Percentiles rank a stretch among this genome's conserved stretches.
These are phyloP conservation scores for Sarcophaga bullata DNA, from an alignment of 1,140 invertebrate species.

Conservation along the genomic window DNA sequence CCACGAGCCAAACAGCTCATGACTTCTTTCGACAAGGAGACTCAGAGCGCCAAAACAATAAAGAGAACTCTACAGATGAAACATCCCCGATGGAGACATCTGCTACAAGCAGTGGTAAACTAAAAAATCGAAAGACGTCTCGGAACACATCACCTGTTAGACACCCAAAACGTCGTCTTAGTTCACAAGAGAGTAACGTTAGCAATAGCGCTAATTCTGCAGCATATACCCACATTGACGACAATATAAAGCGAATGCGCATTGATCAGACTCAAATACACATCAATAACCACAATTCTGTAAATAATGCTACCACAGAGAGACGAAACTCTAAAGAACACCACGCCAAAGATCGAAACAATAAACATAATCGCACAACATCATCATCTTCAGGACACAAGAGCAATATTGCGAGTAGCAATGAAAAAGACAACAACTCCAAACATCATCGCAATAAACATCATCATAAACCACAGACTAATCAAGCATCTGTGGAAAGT, in stretches of 20 bases:
- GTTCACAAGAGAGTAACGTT: conserved; percentile 78
- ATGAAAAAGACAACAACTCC: conserved; percentile 27
- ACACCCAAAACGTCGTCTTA: conserved; percentile 77
- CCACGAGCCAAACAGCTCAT: background rate
- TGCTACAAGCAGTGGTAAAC: conserved; percentile 46
- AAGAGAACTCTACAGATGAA: conserved; percentile 54
- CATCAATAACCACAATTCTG: conserved; percentile 20
- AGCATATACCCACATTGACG: conserved; percentile 61
- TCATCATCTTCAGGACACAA: conserved; percentile 17
- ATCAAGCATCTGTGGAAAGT: background rate
- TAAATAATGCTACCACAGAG: conserved; percentile 68
- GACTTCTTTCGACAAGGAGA: conserved; percentile 39
- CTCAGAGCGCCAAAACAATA: conserved; percentile 57
- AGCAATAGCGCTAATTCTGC: conserved; percentile 53
- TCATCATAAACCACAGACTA: conserved; percentile 2
- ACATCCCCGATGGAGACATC: background rate
- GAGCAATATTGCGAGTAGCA: background rate
- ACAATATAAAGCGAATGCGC: conserved; percentile 79
- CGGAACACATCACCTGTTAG: conserved; percentile 71
- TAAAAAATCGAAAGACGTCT: conserved; percentile 57
- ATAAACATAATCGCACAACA: conserved; percentile 45
- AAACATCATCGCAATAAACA: conserved; percentile 37
- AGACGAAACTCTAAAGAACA: conserved; percentile 79
- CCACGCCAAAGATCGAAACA: conserved; percentile 2
- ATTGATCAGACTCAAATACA: conserved; percentile 61